Base-by-base conservation (phyloP, 2,888 invertebrate species). In the Dioctria linearis region DNA sequence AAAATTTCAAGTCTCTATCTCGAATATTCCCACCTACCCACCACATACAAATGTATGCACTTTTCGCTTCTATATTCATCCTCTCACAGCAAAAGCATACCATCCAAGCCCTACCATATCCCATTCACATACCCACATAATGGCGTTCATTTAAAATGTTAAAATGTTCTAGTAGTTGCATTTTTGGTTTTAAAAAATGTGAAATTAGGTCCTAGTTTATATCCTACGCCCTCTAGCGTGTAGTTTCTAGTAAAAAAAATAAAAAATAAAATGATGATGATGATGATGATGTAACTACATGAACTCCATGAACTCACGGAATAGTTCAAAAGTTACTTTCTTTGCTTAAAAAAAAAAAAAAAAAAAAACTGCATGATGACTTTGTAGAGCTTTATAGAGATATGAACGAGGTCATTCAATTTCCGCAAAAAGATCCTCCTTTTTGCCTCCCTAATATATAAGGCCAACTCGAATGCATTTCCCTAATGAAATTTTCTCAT, bases 401-500 rank as follows among this genome's bases (percentile, higher is more conserved):
- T 73, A 40, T 57, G 42, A 73, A 73, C 59, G 9, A 42, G 73
- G 73, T 73, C 59, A 73, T 57, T 73, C 73, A 73, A 73, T 73
- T 73, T 73, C 73, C 73, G 73, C 73, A 73, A 67, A 73, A 73
- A 57, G 73, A 73, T 4, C 42, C 25, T 25, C 25, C 25, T 25
- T 25, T 25, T 25, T 25, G 25, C 25, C 25, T 25, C 25, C 25
- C 43, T 57, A 51, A 73, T 51, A 25, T 25, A 57, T 73, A 59
- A 57, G 73, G 73, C 57, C 73, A 76, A 8, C 76, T 13, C 49
- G 63, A 76, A 76, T 73, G 73, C 73, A 73, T 76, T 76, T 76
- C 63, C 63, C 63, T 76, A 76, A 76, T 76, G 76, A 63, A 76
- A 76, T 76, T 76, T 76, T 63, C 76, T 76, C 76, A 76, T 76